These are phyloP conservation scores for Phasianus colchicus DNA, from an alignment of 2,113 vertebrate genomes.

Conservation along the genomic window DNA sequence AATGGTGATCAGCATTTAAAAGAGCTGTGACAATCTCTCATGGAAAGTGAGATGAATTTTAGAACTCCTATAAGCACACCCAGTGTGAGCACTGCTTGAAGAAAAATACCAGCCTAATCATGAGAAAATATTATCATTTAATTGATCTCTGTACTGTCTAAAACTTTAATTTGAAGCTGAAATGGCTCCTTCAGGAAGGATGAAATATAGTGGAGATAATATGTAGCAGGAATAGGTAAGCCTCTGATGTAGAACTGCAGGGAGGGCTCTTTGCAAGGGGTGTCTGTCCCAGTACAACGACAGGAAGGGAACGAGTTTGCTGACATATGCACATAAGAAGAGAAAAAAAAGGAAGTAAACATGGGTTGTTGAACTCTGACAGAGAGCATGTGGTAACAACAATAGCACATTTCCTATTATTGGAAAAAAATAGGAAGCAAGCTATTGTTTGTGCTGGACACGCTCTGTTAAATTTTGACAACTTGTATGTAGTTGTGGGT, in stretches of 20 bases:
- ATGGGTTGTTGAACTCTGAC: not conserved
- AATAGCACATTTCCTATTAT: not conserved
- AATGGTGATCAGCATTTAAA: not conserved
- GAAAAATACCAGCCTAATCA: not conserved
- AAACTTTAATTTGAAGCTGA: slow-evolving; percentile 29
- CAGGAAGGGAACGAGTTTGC: slow-evolving; percentile 19
- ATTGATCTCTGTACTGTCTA: not conserved
- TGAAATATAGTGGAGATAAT: not conserved
- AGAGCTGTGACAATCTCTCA: not conserved
- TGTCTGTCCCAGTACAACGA: not conserved
- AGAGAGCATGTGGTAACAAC: not conserved
- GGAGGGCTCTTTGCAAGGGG: not conserved
- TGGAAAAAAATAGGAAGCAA: slow-evolving; percentile 33
- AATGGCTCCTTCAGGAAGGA: not conserved
- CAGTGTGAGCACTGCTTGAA: not conserved
- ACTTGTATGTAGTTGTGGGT: not conserved
- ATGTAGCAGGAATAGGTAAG: not conserved
- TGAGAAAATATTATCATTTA: slow-evolving; percentile 12
- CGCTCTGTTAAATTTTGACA: slow-evolving; percentile 19
- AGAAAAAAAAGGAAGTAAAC: slow-evolving; percentile 10
- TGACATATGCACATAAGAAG: slow-evolving; percentile 31
- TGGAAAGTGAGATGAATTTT: not conserved
- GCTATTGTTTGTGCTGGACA: not conserved
- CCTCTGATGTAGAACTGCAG: not conserved
- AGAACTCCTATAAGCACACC: not conserved